Conservation (phyloP, 2,888 invertebrate genomes). For the Dusona sp. region DNA sequence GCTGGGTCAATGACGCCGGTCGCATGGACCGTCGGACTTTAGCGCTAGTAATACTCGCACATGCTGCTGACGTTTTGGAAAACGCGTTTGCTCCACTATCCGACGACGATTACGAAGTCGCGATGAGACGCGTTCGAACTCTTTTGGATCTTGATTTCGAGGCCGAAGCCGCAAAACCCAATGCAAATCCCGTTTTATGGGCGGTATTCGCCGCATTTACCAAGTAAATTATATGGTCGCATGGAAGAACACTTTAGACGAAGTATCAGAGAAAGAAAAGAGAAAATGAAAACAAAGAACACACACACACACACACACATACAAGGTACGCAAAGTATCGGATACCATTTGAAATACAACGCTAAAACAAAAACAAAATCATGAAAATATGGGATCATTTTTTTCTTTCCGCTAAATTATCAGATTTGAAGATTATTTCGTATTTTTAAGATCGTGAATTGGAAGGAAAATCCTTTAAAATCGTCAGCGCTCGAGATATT, state of each 20-base stretch:
- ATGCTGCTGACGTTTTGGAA: constrained; percentile 99
- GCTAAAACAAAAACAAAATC: constrained; percentile 29
- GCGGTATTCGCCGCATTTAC: constrained; percentile 99
- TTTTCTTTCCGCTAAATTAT: constrained; percentile 3
- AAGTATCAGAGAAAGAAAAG: constrained; percentile 35
- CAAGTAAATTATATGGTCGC: constrained; percentile 89
- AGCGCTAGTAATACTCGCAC: constrained; percentile 97
- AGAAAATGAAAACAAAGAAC: constrained; percentile 20
- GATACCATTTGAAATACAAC: constrained; percentile 68
- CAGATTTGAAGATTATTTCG: not conserved
- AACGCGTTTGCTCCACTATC: constrained; percentile 99
- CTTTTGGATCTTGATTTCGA: constrained; percentile 99
- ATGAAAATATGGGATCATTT: constrained; percentile 48
- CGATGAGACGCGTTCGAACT: constrained; percentile 98
- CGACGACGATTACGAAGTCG: constrained; percentile 98
- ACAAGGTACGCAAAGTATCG: constrained; percentile 72
- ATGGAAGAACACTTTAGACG: constrained; percentile 62
- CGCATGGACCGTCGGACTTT: constrained; percentile 98
- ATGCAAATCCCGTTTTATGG: constrained; percentile 98
- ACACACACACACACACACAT: constrained; percentile 28
- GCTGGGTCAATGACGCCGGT: constrained; percentile 99
- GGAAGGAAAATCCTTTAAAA: not conserved
- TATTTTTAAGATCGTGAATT: not conserved
- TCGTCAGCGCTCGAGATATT: not conserved
- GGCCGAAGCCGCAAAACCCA: constrained; percentile 96